Base-by-base conservation (phyloP, 2,888 invertebrate genomes). In the Aricia artaxerxes region DNA sequence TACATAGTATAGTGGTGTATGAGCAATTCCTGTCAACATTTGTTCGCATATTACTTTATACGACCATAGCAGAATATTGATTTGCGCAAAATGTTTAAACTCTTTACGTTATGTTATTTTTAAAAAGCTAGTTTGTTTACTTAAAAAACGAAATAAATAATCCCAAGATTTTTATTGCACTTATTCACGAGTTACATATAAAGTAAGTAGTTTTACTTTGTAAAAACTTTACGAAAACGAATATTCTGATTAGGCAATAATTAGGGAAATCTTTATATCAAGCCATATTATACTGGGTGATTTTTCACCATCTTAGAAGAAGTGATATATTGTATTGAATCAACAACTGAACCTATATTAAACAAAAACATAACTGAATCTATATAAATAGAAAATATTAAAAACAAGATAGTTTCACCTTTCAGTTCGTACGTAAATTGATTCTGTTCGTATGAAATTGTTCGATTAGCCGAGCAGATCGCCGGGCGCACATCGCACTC, bases 1-100 rank as follows among this genome's bases (percentile, higher is more conserved):
- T 90, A 91, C 89, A 92, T 88, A 85, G 88, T 85, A 85, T 90
- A 90, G 92, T 92, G 94, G 94, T 94, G 94, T 94, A 94, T 94
- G 94, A 94, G 94, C 94, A 93, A 93, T 93, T 91, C 84, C 84
- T 87, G 82, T 83, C 81, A 83, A 82, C 82, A 78, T 44, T n/a
- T 76, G 5, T 13, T 76, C 35, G 9, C 7, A 76, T 31, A 31
- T 69, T 69, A 35, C 11, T 69, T 69, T 69, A 9, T 69, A 69
- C 13, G 69, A 69, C 38, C 35, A 69, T 76, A 76, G 31, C 76
- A 76, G 76, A 76, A 76, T 76, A 76, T 53, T 76, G 57, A 76
- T 49, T 75, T 75, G 49, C 75, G 75, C 75, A 44, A 75, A 73
- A n/a, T 73, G 6, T 75, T 9, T 4, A 9, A 1, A 44, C 16